Evolutionary conservation across 2,797 vertebrate genomes (phyloP).

Genomic region (Ptychobarbus kaznakovi): DNA sequence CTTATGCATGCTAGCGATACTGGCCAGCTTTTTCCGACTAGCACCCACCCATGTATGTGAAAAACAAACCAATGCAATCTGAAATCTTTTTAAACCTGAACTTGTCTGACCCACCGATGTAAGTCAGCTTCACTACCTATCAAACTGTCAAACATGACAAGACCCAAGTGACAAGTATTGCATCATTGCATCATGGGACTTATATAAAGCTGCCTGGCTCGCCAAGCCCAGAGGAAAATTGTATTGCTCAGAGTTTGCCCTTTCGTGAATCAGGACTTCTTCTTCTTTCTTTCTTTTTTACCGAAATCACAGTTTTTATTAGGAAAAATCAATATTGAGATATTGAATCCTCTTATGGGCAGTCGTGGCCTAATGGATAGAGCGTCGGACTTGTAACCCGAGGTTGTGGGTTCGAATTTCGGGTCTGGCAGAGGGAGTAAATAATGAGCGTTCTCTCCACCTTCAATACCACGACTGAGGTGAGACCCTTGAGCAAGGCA

Average conservation of each 20-base stretch:
- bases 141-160: slow-evolving; percentile 37
- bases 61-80: slow-evolving; percentile 27
- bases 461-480: no score
- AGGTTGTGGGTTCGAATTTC: no score
- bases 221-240: slow-evolving; percentile 23
- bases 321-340: background rate
- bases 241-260: slow-evolving; percentile 25
- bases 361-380: no score
- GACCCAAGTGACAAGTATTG: slow-evolving; percentile 32
- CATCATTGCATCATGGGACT: slow-evolving; percentile 36
- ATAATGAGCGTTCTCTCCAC: no score
- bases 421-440: no score
- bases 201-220: slow-evolving; percentile 14
- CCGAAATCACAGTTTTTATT: background rate
- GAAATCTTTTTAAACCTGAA: slow-evolving; percentile 40
- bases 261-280: background rate
- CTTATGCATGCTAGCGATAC: background rate
- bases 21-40: background rate
- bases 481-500: no score
- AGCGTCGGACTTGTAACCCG: no score
- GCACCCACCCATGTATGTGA: slow-evolving; percentile 15
- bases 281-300: no score
- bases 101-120: slow-evolving; percentile 16
- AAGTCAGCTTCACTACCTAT: slow-evolving; percentile 41
- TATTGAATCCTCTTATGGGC: background rate